Evolutionary conservation across 2,113 vertebrate species (phyloP), one percentile per base, ranked within the genome.

Genomic region (Fregetta grallaria): DNA sequence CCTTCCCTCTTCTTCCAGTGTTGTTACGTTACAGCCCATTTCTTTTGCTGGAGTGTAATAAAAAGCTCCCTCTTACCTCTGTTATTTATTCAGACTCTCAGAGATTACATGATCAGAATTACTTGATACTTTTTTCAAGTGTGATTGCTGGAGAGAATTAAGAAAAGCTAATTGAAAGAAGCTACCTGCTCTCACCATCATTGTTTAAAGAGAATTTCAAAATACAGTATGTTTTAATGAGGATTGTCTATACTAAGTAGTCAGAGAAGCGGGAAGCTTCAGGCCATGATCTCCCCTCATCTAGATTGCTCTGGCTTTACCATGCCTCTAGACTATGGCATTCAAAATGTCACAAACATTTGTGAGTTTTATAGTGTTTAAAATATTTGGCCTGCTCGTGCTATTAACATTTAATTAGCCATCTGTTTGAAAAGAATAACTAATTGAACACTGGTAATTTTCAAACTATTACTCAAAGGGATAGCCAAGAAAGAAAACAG

Each of bases 331-430:
- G 50, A 68, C 55, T 55, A 15, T 17, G 15, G 29, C 14, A n/a
- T 76, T 75, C 62, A 82, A 40, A 93, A 85, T 25, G 15, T 78
- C 56, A 66, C 75, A 88, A 73, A 63, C 25, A 14, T 53, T 79
- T 76, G 13, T 34, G 50, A 90, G 18, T 61, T 76, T 80, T 72
- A 29, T 56, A 49, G n/a, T 44, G 32, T 45, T 86, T 71, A 86
- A 95, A 92, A 83, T 13, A n/a, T 86, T 93, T 65, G 94, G 65
- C 40, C 90, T 75, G 75, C 16, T 91, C 5, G 2, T 78, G 76
- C 68, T 86, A 71, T 94, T 94, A 95, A 81, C 36, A 50, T 88
- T 93, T 88, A 84, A 93, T 94, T 88, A 88, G n/a, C 65, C 47
- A 59, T 90, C 72, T 95, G 86, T 80, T 93, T 91, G 70, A 61